Percentiles rank a stretch among this genome's conserved stretches.
These are phyloP conservation scores for Drosophila takahashii DNA, from an alignment of 1,140 invertebrate species.

Conservation along the genomic window DNA sequence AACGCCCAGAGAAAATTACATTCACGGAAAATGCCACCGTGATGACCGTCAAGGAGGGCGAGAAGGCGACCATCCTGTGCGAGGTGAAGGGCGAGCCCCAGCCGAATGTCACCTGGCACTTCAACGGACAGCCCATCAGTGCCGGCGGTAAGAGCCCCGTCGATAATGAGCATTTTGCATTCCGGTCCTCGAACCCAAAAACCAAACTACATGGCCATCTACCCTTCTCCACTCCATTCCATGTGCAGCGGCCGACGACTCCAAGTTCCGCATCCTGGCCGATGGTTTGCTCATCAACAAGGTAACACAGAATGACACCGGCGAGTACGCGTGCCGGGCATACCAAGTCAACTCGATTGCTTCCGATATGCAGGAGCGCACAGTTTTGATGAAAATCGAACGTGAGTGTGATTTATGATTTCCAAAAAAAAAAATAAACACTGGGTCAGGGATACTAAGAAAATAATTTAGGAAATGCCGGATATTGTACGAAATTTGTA, in stretches of 20 bases:
- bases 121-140: slow-evolving; percentile 83
- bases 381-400: slow-evolving; percentile 86
- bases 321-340: slow-evolving; percentile 86
- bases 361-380: slow-evolving; percentile 85
- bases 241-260: slow-evolving; percentile 60
- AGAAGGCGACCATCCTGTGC: slow-evolving; percentile 85
- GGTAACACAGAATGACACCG: slow-evolving; percentile 85
- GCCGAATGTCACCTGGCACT: slow-evolving; percentile 85
- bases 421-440: slow-evolving; percentile 28
- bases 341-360: slow-evolving; percentile 85
- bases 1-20: slow-evolving; percentile 84
- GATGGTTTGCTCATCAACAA: slow-evolving; percentile 86
- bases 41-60: slow-evolving; percentile 85
- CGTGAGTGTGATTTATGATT: slow-evolving; percentile 85
- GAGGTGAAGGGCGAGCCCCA: slow-evolving; percentile 86
- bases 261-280: slow-evolving; percentile 83
- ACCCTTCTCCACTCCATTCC: slow-evolving; percentile 8
- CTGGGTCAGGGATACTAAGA: slow-evolving; percentile 8
- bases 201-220: not conserved
- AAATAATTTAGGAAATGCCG: too few species aligned
- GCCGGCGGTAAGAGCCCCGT: slow-evolving; percentile 59
- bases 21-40: slow-evolving; percentile 85
- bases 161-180: slow-evolving; percentile 66
- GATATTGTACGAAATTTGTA: too few species aligned
- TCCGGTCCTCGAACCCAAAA: slow-evolving; percentile 4